phyloP scores from a whole-genome alignment of 2,113 vertebrate species.

The Bufo bufo region DNA sequence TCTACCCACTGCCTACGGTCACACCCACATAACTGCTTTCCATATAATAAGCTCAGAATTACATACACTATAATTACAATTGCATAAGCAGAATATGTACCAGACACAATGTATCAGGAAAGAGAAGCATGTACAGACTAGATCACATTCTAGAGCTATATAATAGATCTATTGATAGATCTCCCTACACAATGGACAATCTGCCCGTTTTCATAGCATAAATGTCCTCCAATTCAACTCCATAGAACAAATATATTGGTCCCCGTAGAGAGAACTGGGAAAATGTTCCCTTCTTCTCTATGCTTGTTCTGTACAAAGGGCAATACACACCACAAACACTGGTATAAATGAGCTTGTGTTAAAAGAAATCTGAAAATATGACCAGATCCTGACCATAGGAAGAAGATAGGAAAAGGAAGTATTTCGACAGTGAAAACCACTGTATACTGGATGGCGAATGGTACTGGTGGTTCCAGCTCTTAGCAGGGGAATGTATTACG shows the following conservation, averaged over 20 bases:
- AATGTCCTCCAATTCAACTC: too few relatives aligned
- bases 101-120: conserved; percentile 9
- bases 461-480: too few relatives aligned
- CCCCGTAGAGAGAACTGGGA: too few relatives aligned
- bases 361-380: neutral
- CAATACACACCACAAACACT: neutral
- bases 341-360: neutral
- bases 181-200: neutral
- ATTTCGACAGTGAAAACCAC: too few relatives aligned
- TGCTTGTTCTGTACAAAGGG: neutral
- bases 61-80: conserved; percentile 1
- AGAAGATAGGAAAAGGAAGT: too few relatives aligned
- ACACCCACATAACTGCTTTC: conserved; percentile 13
- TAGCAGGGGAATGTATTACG: too few relatives aligned
- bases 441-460: too few relatives aligned
- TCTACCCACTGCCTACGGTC: neutral
- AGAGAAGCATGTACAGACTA: conserved; percentile 8
- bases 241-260: too few relatives aligned
- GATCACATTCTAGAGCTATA: neutral
- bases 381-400: too few relatives aligned
- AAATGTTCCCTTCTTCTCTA: neutral
- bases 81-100: neutral
- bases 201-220: neutral
- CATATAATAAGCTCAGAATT: conserved; percentile 8
- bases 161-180: conserved; percentile 2